Percentiles rank a stretch among this genome's conserved stretches.
Conservation (phyloP, 2,888 invertebrate species). For the Drosophila kambysellisi region DNA sequence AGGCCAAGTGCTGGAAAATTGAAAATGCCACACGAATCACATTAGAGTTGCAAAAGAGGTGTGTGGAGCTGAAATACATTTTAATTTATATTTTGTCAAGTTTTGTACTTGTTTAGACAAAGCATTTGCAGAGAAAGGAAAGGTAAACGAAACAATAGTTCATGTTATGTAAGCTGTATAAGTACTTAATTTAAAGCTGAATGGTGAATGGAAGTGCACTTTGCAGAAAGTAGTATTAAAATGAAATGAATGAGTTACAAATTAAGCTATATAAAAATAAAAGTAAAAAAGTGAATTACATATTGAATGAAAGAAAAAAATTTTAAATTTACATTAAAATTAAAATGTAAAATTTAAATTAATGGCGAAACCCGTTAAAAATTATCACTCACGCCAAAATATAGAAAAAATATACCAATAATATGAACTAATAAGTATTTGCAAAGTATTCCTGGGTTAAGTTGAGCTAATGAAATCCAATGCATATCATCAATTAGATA, state of each 20-base stretch:
- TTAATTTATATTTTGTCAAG: not conserved
- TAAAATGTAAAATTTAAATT: not conserved
- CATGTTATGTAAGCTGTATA: not conserved
- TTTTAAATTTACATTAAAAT: not conserved
- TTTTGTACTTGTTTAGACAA: not conserved
- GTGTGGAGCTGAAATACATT: conserved; percentile 20
- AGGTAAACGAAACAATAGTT: conserved; percentile 1
- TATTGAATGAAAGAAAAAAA: not conserved
- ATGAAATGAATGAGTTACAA: not conserved
- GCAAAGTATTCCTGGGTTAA: not conserved
- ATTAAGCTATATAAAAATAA: not conserved
- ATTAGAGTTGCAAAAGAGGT: conserved; percentile 20
- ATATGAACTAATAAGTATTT: not conserved
- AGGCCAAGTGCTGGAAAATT: conserved; percentile 24
- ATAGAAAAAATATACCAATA: not conserved
- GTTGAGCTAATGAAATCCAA: not conserved
- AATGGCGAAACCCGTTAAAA: not conserved
- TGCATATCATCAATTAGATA: not conserved
- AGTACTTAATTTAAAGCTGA: not conserved
- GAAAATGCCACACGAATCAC: conserved; percentile 26
- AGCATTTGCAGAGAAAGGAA: not conserved
- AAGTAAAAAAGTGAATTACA: not conserved
- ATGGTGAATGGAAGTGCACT: not conserved
- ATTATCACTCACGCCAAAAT: not conserved
- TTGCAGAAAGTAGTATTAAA: not conserved